Conservation (phyloP, 2,113 vertebrate species). For the Strigops habroptila region DNA sequence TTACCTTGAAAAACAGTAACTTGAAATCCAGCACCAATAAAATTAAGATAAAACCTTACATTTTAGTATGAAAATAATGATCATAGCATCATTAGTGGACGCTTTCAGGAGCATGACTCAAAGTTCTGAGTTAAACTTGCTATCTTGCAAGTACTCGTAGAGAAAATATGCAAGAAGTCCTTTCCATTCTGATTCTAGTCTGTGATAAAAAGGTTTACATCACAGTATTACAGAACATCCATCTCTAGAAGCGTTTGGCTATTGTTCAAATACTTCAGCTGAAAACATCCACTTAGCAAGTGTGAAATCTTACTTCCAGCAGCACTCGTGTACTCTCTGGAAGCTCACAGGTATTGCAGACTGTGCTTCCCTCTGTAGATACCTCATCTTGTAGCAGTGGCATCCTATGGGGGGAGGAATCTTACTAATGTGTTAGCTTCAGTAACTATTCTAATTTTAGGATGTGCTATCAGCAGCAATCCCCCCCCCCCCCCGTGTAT, state of each 20-base stretch:
- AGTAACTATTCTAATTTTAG: slow-evolving; percentile 66
- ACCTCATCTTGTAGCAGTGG: slow-evolving; percentile 75
- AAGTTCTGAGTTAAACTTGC: neutral
- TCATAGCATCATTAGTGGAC: neutral
- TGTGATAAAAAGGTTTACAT: neutral
- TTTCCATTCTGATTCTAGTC: neutral
- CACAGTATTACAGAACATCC: neutral
- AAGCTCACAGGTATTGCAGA: slow-evolving; percentile 51
- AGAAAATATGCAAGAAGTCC: neutral
- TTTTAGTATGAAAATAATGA: neutral
- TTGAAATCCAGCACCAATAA: neutral
- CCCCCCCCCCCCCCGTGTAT: accelerated
- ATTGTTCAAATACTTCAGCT: neutral
- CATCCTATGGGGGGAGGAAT: slow-evolving; percentile 39
- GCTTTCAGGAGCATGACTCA: neutral
- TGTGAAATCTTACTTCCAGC: slow-evolving; percentile 70
- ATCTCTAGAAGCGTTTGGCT: neutral
- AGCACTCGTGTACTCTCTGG: slow-evolving; percentile 66
- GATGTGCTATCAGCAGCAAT: neutral
- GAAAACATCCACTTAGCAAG: neutral
- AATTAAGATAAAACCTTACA: neutral
- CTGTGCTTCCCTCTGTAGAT: slow-evolving; percentile 64
- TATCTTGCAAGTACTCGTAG: neutral
- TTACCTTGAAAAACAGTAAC: neutral
- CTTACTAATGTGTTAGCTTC: slow-evolving; percentile 62